Evolutionary conservation across 2,797 vertebrate species (phyloP).

Genomic region (Rhinoraja longicauda): DNA sequence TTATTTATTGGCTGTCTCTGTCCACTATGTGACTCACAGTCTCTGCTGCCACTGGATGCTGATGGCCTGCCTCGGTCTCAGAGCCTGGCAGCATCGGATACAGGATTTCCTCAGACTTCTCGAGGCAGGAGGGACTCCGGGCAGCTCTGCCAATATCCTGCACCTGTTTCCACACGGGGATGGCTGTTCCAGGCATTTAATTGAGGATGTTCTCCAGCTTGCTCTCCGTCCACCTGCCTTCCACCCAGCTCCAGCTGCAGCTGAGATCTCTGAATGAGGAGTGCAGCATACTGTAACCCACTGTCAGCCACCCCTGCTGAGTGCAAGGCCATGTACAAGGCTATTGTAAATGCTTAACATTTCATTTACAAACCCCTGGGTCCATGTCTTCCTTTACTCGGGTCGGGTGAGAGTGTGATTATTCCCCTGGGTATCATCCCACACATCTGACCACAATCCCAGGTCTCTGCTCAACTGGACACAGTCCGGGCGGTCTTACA

Average conservation of each 20-base stretch:
- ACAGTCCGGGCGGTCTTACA: background rate
- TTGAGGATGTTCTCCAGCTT: background rate
- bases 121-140: background rate
- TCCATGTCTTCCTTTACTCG: background rate
- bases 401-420: background rate
- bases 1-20: background rate
- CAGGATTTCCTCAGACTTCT: background rate
- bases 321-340: background rate
- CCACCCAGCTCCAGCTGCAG: too few species aligned
- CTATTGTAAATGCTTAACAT: background rate
- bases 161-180: background rate
- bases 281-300: background rate
- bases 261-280: background rate
- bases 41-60: background rate
- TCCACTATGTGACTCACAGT: background rate
- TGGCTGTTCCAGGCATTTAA: background rate
- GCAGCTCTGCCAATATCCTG: background rate
- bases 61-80: background rate
- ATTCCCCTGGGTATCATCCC: background rate
- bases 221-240: background rate
- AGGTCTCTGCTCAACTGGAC: background rate
- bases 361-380: background rate
- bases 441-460: background rate
- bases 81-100: background rate
- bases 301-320: too few species aligned